These are phyloP conservation scores for Brachionus rubens DNA, from an alignment of 1,140 invertebrate species.

Conservation along the genomic window DNA sequence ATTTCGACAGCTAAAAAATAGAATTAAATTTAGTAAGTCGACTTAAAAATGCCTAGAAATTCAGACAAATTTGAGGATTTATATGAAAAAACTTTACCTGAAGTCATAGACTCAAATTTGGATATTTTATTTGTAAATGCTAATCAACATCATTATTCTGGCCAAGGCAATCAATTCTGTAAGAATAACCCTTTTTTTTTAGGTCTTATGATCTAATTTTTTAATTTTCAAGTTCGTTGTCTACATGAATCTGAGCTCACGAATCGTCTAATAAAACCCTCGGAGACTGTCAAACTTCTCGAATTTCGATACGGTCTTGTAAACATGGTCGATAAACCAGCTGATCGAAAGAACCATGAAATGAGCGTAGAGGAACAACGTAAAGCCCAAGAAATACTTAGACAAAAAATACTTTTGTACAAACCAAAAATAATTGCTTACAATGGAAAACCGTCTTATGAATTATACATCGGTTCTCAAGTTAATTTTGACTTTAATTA, in stretches of 20 bases:
- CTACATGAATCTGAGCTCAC: conserved; percentile 35
- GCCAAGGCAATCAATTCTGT: conserved; percentile 97
- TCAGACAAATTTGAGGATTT: conserved; percentile 94
- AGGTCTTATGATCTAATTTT: conserved; percentile 86
- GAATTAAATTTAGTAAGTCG: no score
- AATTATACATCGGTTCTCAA: conserved; percentile 59
- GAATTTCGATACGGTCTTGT: conserved; percentile 21
- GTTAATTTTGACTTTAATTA: conserved; percentile 95
- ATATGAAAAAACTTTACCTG: conserved; percentile 88
- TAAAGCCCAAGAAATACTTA: conserved; percentile 82
- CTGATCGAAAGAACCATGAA: neutral
- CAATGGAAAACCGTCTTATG: conserved; percentile 85
- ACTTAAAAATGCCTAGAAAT: conserved; percentile 77
- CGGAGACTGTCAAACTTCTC: neutral
- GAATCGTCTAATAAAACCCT: neutral
- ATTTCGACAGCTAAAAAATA: no score
- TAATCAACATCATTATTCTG: conserved; percentile 95
- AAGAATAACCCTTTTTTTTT: conserved; percentile 65
- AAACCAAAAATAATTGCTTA: conserved; percentile 94
- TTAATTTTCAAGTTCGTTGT: conserved; percentile 66
- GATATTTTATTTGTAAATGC: conserved; percentile 62
- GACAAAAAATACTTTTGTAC: conserved; percentile 85
- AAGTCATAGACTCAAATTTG: conserved; percentile 83
- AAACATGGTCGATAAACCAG: conserved; percentile 30
- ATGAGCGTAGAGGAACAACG: conserved; percentile 82